A percentile compares a stretch with the other conserved stretches of the same genome.
Evolutionary conservation across 2,888 invertebrate species (phyloP).

Genomic region (Caenorhabditis imperialis): DNA sequence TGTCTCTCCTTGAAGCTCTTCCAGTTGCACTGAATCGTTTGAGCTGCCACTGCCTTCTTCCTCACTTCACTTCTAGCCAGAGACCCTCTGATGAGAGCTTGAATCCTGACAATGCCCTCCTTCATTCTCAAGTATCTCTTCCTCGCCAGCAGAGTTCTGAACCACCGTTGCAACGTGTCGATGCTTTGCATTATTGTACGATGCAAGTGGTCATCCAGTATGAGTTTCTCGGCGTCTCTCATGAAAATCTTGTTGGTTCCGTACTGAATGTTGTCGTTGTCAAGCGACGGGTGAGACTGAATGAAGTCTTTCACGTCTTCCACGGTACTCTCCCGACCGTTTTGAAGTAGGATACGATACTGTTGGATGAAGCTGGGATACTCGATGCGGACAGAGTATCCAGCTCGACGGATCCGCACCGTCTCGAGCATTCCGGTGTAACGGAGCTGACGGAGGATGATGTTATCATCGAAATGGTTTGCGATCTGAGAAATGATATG

Average conservation of each 20-base stretch:
- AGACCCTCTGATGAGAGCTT: slow-evolving; percentile 85
- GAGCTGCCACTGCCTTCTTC: slow-evolving; percentile 79
- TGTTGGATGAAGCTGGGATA: slow-evolving; percentile 94
- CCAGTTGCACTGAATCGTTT: slow-evolving; percentile 87
- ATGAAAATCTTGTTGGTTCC: slow-evolving; percentile 90
- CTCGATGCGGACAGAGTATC: slow-evolving; percentile 92
- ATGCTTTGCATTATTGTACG: slow-evolving; percentile 94
- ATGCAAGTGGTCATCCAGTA: slow-evolving; percentile 91
- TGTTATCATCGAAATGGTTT: slow-evolving; percentile 92
- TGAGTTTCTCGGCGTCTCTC: slow-evolving; percentile 92
- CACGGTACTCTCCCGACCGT: slow-evolving; percentile 88
- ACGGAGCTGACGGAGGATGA: slow-evolving; percentile 89
- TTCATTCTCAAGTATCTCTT: slow-evolving; percentile 86
- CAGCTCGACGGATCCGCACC: slow-evolving; percentile 92
- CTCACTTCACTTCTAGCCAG: slow-evolving; percentile 81
- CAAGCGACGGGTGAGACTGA: slow-evolving; percentile 85
- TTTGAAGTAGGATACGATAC: slow-evolving; percentile 91
- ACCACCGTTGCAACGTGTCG: slow-evolving; percentile 92
- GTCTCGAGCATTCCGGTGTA: slow-evolving; percentile 98
- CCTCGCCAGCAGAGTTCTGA: slow-evolving; percentile 87
- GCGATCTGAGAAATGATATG: slow-evolving; percentile 82
- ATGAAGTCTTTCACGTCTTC: slow-evolving; percentile 89
- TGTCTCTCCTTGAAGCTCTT: slow-evolving; percentile 82
- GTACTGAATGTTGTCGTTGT: slow-evolving; percentile 91
- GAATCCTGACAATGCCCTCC: slow-evolving; percentile 85